Conservation (phyloP, 2,113 vertebrate genomes). For the Pelobates fuscus region DNA sequence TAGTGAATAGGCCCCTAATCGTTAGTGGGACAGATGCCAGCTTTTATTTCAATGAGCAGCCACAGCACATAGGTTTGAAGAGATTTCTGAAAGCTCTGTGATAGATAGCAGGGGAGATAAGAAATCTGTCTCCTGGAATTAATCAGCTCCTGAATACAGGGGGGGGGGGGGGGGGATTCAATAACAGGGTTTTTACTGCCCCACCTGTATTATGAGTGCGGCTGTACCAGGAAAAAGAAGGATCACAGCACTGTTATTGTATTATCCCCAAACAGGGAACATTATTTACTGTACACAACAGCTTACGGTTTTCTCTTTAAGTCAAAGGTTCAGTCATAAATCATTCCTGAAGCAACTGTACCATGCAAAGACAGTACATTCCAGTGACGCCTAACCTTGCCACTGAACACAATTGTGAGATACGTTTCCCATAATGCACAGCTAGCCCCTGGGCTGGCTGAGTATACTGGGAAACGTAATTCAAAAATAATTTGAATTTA, state of each 20-base stretch:
- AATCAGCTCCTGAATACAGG: conserved; percentile 52
- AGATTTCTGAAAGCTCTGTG: conserved; percentile 53
- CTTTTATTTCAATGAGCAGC: conserved; percentile 55
- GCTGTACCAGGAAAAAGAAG: not conserved
- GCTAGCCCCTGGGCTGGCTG: too few relatives aligned
- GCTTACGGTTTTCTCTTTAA: not conserved
- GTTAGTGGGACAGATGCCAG: not conserved
- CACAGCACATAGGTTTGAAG: conserved; percentile 56
- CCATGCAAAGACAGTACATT: conserved; percentile 19
- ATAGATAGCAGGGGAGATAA: conserved; percentile 61
- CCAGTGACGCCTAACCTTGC: conserved; percentile 16
- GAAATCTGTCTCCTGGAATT: conserved; percentile 54
- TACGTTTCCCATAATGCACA: too few relatives aligned
- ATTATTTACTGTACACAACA: conserved; percentile 55
- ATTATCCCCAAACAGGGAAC: conserved; percentile 23
- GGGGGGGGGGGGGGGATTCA: conserved; percentile 44
- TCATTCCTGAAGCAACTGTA: conserved; percentile 27
- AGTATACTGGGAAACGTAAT: too few relatives aligned
- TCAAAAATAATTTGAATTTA: too few relatives aligned
- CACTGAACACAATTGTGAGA: too few relatives aligned
- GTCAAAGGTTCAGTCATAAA: conserved; percentile 33
- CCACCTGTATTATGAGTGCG: not conserved
- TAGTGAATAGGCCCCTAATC: too few relatives aligned
- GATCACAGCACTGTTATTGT: not conserved
- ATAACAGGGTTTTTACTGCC: conserved; percentile 28